These are phyloP conservation scores for Falco columbarius DNA, from an alignment of 2,797 vertebrate species.

Conservation along the genomic window DNA sequence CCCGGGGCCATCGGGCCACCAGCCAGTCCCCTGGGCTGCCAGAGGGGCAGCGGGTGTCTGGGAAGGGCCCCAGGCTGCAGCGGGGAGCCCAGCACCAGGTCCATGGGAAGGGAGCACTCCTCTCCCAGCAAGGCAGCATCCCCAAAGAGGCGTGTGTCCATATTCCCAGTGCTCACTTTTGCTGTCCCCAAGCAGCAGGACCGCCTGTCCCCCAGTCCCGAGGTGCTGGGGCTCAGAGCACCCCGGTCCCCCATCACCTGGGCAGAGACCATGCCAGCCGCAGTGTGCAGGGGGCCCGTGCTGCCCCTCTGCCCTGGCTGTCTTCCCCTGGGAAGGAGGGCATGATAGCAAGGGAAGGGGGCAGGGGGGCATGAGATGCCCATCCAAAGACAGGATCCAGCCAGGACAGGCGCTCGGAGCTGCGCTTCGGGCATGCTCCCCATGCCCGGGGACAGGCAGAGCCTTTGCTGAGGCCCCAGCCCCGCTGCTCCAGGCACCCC, in stretches of 20 bases:
- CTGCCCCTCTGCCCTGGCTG: background rate
- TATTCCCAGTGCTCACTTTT: background rate
- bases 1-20: background rate
- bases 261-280: background rate
- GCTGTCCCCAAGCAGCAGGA: background rate
- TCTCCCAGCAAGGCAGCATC: background rate
- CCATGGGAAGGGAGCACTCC: background rate
- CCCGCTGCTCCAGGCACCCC: background rate
- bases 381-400: background rate
- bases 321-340: background rate
- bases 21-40: background rate
- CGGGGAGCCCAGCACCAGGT: background rate
- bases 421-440: rapidly evolving
- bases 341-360: background rate
- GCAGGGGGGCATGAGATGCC: background rate
- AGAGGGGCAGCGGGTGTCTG: rapidly evolving
- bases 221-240: rapidly evolving
- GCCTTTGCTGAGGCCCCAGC: background rate
- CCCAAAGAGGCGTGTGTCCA: background rate
- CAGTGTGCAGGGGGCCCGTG: background rate
- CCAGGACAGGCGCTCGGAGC: background rate
- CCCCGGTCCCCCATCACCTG: rapidly evolving
- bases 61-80: background rate
- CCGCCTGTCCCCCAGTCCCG: background rate
- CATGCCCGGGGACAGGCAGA: background rate